Conservation (phyloP, 2,888 invertebrate genomes). For the Sisyra terminalis region DNA sequence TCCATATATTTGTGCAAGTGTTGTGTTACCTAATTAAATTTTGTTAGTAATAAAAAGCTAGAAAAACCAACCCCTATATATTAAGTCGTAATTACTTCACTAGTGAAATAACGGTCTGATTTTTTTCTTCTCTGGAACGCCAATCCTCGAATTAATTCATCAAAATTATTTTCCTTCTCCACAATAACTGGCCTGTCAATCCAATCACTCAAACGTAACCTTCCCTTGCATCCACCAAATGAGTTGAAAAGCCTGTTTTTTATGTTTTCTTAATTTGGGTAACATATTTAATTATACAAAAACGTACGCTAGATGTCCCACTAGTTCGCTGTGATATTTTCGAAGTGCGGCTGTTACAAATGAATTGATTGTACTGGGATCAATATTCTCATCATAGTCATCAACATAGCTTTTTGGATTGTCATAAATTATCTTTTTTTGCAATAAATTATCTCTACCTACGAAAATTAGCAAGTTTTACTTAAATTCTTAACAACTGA, state of each 20-base stretch:
- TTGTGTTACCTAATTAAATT: constrained; percentile 41
- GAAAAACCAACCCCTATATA: too few species aligned
- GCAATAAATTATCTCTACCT: constrained; percentile 41
- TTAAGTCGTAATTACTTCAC: constrained; percentile 39
- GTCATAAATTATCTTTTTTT: constrained; percentile 41
- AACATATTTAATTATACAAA: too few species aligned
- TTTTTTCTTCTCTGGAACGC: constrained; percentile 58
- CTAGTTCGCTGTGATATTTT: constrained; percentile 54
- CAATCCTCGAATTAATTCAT: constrained; percentile 58
- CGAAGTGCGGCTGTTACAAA: constrained; percentile 57
- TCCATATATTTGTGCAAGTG: constrained; percentile 38
- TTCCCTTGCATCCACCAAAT: constrained; percentile 21
- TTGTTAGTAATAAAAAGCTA: too few species aligned
- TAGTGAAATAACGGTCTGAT: constrained; percentile 62
- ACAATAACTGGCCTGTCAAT: constrained; percentile 46
- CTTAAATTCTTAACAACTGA: too few species aligned
- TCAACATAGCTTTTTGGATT: constrained; percentile 40
- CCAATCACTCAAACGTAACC: constrained; percentile 48
- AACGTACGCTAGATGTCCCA: constrained; percentile 45
- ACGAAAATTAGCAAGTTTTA: constrained; percentile 6
- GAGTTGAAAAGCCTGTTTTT: neutral
- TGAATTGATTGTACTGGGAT: constrained; percentile 48
- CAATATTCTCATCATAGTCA: constrained; percentile 46
- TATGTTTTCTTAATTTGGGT: neutral
- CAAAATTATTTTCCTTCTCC: constrained; percentile 41